Base-by-base conservation (phyloP, 1,140 invertebrate genomes). In the Trichonephila clavata region DNA sequence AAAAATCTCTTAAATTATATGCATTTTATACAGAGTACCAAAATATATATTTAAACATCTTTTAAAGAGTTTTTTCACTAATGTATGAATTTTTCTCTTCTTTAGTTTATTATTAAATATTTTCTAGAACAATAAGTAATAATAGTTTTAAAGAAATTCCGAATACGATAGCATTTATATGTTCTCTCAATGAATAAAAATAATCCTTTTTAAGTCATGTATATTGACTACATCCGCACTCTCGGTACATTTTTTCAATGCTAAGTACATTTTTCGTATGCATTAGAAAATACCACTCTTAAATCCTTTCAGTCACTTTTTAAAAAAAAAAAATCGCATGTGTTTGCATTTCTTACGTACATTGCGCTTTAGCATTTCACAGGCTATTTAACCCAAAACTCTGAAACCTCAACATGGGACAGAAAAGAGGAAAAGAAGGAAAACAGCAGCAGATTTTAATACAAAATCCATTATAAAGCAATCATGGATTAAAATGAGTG, bases 391-490 rank as follows among this genome's bases (percentile, higher is more conserved):
- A 39, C 86, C 50, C 86, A 8, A 27, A 63, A 24, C 86, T 63
- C 59, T 59, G 7, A 59, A n/a, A 50, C 50, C 50, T 50, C 13
- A 18, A 6, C 14, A 14, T n/a, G 2, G 10, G 14, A 27, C 16
- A 59, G 14, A 7, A 8, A 57, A 2, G 43, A n/a, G 18, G 24
- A 24, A 60, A 60, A 59, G 2, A 57, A n/a, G 57, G 50, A 7
- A 84, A 10, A 59, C 2, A 10, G 50, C 27, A n/a, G 57, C 57
- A 24, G 16, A 89, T 89, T 89, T 89, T 77, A 89, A 89, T 77
- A 89, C 87, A 77, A 27, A 89, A 89, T 71, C 87, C 87, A 89
- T 89, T 89, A 89, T 89, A 89, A 89, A 89, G 87, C 87, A 89
- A 89, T 89, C 87, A 89, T 89, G 87, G 65, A 89, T 89, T 89